Evolutionary conservation across 2,888 invertebrate genomes (phyloP).

Genomic region (Volucella inflata): DNA sequence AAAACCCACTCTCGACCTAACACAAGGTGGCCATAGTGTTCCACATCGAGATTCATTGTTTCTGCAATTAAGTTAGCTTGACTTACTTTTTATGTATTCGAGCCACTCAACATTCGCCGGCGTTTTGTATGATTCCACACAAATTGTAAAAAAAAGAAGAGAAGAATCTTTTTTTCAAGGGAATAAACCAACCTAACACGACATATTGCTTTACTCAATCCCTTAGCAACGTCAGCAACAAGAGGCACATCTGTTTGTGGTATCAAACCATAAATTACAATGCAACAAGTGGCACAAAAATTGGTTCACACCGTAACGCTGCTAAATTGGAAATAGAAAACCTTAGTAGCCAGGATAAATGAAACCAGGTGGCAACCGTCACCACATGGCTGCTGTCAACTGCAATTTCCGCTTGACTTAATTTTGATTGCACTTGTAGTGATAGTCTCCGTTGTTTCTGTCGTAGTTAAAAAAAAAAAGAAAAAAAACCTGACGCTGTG

Average conservation of each 20-base stretch:
- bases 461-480: slow-evolving; percentile 17
- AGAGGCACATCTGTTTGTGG: not conserved
- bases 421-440: not conserved
- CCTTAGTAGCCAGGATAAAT: slow-evolving; percentile 28
- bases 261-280: not conserved
- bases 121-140: too few species aligned
- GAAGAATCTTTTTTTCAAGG: too few species aligned
- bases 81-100: too few species aligned
- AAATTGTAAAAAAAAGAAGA: too few species aligned
- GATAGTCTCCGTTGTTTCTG: not conserved
- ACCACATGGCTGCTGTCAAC: slow-evolving; percentile 13
- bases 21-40: too few species aligned
- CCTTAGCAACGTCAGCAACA: not conserved
- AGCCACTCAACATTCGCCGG: too few species aligned
- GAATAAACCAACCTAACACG: too few species aligned
- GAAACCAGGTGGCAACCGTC: slow-evolving; percentile 38
- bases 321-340: slow-evolving; percentile 48
- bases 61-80: too few species aligned
- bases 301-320: not conserved
- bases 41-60: too few species aligned
- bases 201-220: not conserved
- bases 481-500: not conserved
- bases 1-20: too few species aligned
- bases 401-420: slow-evolving; percentile 27
- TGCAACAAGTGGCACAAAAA: slow-evolving; percentile 9